A percentile compares a stretch with the other conserved stretches of the same genome.
phyloP scores from a whole-genome alignment of 2,797 vertebrate genomes.

The Vultur gryphus region DNA sequence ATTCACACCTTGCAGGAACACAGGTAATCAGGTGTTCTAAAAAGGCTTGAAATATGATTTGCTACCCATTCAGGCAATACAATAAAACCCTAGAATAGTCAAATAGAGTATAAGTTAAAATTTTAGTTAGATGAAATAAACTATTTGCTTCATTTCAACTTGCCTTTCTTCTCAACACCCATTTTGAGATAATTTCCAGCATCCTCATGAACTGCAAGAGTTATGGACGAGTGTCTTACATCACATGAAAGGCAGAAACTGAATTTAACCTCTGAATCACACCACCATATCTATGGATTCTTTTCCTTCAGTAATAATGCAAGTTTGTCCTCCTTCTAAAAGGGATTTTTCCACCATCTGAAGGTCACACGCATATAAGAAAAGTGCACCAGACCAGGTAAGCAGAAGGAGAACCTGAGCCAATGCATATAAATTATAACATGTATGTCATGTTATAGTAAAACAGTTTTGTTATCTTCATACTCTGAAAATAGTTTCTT shows the following conservation, averaged over 20 bases:
- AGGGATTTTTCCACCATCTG: background rate
- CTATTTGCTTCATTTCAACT: background rate
- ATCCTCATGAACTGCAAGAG: conserved; percentile 12
- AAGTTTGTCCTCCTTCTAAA: background rate
- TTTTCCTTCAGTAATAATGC: background rate
- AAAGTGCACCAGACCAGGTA: conserved; percentile 22
- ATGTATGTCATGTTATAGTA: background rate
- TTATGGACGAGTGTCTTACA: background rate
- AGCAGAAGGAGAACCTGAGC: background rate
- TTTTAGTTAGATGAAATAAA: background rate
- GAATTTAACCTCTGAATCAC: conserved; percentile 43
- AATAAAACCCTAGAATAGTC: background rate
- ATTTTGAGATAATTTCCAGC: conserved; percentile 19
- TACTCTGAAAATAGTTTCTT: conserved; percentile 50
- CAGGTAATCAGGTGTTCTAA: background rate
- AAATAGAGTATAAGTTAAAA: background rate
- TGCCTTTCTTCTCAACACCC: background rate
- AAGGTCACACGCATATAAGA: background rate
- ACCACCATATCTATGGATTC: background rate
- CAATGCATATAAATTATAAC: conserved; percentile 17
- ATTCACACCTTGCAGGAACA: background rate
- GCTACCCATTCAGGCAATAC: background rate
- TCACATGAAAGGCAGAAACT: conserved; percentile 37
- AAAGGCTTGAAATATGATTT: background rate
- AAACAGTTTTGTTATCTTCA: conserved; percentile 54